Evolutionary conservation across 2,797 vertebrate species (phyloP), one percentile per base, ranked within the genome.

Genomic region (Pseudochirops cupreus): DNA sequence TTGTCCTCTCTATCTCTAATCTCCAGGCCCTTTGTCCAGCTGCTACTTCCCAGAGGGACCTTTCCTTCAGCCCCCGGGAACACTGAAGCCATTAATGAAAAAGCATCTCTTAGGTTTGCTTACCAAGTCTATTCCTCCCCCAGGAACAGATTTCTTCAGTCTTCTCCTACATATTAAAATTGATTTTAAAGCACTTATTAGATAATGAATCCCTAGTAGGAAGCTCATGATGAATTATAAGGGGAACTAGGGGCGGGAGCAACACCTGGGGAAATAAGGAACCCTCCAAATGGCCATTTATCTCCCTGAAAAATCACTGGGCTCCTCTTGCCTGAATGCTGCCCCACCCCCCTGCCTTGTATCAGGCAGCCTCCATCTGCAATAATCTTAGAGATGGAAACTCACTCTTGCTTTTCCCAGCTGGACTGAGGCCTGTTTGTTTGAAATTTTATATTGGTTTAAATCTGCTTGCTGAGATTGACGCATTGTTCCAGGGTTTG

Each of bases 151-250:
- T 94, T 93, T 94, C 52, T 9, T 91, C 93, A 5, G 57, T 91
- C 74, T 57, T 62, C 58, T 91, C 26, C 9, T 62, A 31, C 67
- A 33, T 55, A 46, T 95, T 56, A 56, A 93, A 55, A 46, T 94
- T 96, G 39, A n/a, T 97, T 97, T 98, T 94, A 92, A 95, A 94
- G 54, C 90, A 0, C 39, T 90, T 13, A 0, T 92, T 9, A 92
- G 90, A 93, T 96, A 93, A 95, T 94, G 91, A 91, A 39, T 94
- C 5, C 31, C 55, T 96, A 90, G 28, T 96, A 90, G 91, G 92
- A 92, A 7, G n/a, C n/a, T 7, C 21, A 0, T 46, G 92, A 92
- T 33, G 33, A 52, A 31, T 58, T 3, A 46, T 29, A 94, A 95
- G 67, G 50, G 95, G 95, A 82, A n/a, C 93, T 28, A 33, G 52